Percentiles rank a stretch among this genome's conserved stretches.
Evolutionary conservation across 2,113 vertebrate species (phyloP).

Genomic region (Delphinus delphis): DNA sequence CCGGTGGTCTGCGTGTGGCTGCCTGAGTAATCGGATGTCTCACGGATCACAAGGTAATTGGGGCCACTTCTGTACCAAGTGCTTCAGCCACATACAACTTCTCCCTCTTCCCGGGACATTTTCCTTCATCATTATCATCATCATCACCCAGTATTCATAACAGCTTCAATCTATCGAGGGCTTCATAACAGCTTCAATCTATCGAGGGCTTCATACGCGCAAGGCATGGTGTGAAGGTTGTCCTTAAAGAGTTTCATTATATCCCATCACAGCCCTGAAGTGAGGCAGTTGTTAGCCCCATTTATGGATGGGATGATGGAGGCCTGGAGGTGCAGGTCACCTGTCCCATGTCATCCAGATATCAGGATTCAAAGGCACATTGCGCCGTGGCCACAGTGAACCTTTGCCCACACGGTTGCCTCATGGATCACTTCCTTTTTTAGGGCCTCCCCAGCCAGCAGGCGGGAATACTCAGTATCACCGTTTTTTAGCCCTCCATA

Average conservation of each 20-base stretch:
- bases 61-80: background rate
- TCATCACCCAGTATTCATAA: background rate
- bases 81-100: background rate
- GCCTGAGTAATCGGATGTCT: background rate
- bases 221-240: background rate
- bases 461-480: rapidly evolving
- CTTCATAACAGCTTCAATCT: background rate
- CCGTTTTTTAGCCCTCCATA: background rate
- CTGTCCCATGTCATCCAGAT: background rate
- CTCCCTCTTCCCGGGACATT: background rate
- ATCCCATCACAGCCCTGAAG: background rate
- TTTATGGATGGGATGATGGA: background rate
- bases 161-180: background rate
- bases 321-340: background rate
- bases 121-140: background rate
- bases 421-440: background rate
- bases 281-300: too few species aligned
- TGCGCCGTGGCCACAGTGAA: background rate
- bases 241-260: background rate
- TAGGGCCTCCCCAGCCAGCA: background rate
- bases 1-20: background rate
- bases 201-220: background rate
- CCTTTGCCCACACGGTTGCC: rapidly evolving
- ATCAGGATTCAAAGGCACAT: background rate
- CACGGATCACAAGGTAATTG: rapidly evolving